phyloP scores from a whole-genome alignment of 2,888 invertebrate species.

The Lochmaea capreae region DNA sequence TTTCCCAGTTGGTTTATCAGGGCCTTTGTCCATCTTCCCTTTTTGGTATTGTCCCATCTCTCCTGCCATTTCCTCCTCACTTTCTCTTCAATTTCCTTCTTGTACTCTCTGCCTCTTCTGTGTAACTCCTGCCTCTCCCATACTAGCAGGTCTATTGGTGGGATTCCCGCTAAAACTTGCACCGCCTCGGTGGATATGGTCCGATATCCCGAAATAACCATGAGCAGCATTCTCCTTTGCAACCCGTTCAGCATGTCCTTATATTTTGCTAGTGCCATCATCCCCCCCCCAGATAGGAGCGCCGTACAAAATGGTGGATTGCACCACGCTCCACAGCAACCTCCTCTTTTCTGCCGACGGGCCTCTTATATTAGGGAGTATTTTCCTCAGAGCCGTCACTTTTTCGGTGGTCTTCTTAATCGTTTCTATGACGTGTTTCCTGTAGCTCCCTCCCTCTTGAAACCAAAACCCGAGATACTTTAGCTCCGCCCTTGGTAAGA shows the following conservation, averaged over 20 bases:
- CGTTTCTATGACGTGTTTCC: not conserved
- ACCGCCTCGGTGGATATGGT: not conserved
- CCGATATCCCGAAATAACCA: not conserved
- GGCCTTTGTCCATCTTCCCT: too few relatives aligned
- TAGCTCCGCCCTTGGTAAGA: not conserved
- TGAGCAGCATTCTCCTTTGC: not conserved
- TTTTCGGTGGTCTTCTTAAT: not conserved
- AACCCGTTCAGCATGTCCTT: not conserved
- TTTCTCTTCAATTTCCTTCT: too few relatives aligned
- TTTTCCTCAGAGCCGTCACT: not conserved
- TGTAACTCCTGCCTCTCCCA: not conserved
- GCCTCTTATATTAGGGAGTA: constrained; percentile 2
- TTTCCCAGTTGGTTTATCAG: too few relatives aligned
- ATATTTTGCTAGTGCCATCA: not conserved
- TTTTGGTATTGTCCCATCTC: too few relatives aligned
- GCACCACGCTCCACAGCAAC: not conserved
- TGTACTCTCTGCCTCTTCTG: too few relatives aligned
- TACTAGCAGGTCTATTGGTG: constrained; percentile 5
- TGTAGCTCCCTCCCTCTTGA: not conserved
- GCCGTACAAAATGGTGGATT: not conserved
- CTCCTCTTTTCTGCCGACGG: not conserved
- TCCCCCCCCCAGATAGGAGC: too few relatives aligned
- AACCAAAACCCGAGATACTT: not conserved
- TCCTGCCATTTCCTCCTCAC: too few relatives aligned
- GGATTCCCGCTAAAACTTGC: not conserved